Conservation (phyloP, 2,113 vertebrate species). For the Machaerirhynchus nigripectus region DNA sequence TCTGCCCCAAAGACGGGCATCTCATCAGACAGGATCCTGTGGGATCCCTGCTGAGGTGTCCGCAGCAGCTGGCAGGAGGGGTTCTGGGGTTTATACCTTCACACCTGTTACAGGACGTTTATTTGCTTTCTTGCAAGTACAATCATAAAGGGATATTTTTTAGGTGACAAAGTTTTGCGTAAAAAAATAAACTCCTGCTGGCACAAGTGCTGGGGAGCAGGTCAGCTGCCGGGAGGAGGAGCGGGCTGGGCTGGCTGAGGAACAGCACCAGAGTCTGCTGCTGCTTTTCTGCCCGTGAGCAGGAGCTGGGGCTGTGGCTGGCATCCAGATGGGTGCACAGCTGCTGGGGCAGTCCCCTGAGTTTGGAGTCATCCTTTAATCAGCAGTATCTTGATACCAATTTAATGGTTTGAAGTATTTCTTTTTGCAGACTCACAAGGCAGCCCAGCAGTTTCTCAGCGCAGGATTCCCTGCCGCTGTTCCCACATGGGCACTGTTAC, state of each 20-base stretch:
- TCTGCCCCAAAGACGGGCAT: neutral
- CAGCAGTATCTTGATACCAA: neutral
- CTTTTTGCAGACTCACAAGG: neutral
- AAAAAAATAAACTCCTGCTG: neutral
- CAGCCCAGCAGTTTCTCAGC: neutral
- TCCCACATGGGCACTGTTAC: fast-evolving
- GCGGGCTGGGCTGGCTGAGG: neutral
- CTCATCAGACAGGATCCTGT: neutral
- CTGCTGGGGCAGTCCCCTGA: neutral
- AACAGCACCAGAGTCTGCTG: neutral
- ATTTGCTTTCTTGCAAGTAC: neutral
- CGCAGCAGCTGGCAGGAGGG: neutral
- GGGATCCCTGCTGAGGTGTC: neutral
- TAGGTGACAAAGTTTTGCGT: neutral
- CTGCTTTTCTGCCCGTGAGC: neutral
- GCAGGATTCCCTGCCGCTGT: neutral
- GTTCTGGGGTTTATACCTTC: neutral
- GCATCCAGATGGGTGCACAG: neutral
- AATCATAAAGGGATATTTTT: neutral
- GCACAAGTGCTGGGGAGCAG: neutral
- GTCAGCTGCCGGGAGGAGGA: neutral
- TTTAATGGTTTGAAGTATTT: neutral
- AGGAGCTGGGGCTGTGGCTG: neutral
- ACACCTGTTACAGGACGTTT: neutral
- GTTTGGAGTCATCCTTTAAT: neutral